Evolutionary conservation across 2,113 vertebrate genomes (phyloP), one percentile per base, ranked within the genome.

Genomic region (Asarcornis scutulata): DNA sequence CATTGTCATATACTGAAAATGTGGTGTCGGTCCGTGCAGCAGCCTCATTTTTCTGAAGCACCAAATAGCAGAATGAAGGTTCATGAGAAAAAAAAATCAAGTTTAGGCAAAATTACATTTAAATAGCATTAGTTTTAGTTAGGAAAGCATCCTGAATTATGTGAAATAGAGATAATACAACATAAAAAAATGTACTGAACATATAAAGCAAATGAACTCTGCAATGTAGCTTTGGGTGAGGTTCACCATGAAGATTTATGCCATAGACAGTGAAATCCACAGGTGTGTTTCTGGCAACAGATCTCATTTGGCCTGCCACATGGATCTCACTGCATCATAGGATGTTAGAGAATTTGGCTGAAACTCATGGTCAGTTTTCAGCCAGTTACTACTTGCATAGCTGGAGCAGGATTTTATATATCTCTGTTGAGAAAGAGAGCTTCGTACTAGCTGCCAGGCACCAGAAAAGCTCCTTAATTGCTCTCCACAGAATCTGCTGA

Each of bases 391-490:
- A 31, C 56, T 90, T 86, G 83, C 63, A 80, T 5, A 12, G 17
- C n/a, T 88, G 63, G 31, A 88, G 46, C 38, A 52, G 0, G 3
- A 86, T 95, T 93, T 93, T 94, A 68, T 63, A 90, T 5, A n/a
- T 75, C 32, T 86, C 78, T 94, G 56, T 83, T 52, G 83, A 94
- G 59, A 94, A 92, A 69, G 44, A 75, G 66, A 94, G 85, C n/a
- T 94, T 93, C 76, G 42, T 52, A 42, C 29, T 81, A 78, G 76
- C 86, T 89, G 75, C 64, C 86, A 94, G 90, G 66, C 73, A 91
- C 31, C 38, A 93, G 80, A 81, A 88, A 95, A 93, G 26, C 52
- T 80, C 64, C 53, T 96, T 93, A 95, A 96, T 93, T 96, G 73
- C 88, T 93, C 58, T 94, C 86, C 53, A 84, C 83, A 95, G 83